Evolutionary conservation across 2,797 vertebrate genomes (phyloP).

Genomic region (Lepus townsendii): DNA sequence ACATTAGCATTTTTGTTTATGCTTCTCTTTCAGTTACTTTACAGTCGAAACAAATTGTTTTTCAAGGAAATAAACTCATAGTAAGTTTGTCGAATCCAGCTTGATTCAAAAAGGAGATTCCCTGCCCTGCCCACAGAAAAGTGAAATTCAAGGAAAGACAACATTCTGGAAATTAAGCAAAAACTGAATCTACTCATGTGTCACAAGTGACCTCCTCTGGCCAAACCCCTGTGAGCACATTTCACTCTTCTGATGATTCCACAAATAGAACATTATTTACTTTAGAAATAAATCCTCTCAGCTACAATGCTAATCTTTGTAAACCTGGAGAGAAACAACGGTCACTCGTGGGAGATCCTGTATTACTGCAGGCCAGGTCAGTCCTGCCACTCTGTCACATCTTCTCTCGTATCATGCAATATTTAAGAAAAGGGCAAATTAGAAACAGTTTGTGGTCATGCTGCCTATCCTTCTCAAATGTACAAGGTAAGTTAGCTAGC

Average conservation of each 20-base stretch:
- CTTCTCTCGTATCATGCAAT: not conserved
- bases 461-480: not conserved
- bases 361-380: not conserved
- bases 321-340: not conserved
- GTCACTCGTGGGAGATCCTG: not conserved
- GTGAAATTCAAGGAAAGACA: not conserved
- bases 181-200: not conserved
- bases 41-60: not conserved
- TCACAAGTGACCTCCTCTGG: slow-evolving; percentile 27
- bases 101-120: not conserved
- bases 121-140: not conserved
- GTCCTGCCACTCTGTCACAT: not conserved
- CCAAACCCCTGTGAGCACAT: not conserved
- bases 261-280: not conserved
- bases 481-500: not conserved
- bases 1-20: not conserved
- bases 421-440: not conserved
- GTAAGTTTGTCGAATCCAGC: not conserved
- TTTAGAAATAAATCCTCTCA: not conserved
- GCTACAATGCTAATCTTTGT: not conserved
- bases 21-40: not conserved
- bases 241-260: slow-evolving; percentile 7
- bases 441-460: not conserved
- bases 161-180: not conserved
- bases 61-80: not conserved